Percentiles rank a stretch among this genome's conserved stretches.
These are phyloP conservation scores for Smithornis capensis DNA, from an alignment of 2,113 vertebrate species.

Conservation along the genomic window DNA sequence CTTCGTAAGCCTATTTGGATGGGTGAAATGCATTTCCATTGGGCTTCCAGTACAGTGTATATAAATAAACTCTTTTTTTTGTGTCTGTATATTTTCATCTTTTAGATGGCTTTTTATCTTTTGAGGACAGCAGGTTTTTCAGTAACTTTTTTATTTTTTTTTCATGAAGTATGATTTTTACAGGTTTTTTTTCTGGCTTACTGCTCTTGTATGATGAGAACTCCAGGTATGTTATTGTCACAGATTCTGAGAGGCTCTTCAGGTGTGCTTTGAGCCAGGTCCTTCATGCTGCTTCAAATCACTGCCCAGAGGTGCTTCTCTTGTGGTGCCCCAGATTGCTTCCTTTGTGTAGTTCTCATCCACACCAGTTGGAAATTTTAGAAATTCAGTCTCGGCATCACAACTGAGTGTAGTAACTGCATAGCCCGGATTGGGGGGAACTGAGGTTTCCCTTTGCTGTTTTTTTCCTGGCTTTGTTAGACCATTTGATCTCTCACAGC, in stretches of 20 bases:
- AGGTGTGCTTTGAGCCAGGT: background rate
- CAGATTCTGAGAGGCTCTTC: background rate
- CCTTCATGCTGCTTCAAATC: background rate
- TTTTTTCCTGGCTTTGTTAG: background rate
- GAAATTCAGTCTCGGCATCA: background rate
- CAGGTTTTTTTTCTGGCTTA: background rate
- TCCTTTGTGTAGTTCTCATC: background rate
- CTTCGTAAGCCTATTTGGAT: background rate
- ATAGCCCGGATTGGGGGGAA: rapidly evolving
- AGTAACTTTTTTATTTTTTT: background rate
- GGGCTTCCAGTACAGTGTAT: background rate
- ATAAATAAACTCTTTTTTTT: background rate
- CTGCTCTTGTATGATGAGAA: background rate
- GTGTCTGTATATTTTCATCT: background rate
- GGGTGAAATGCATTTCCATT: background rate
- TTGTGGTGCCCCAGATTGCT: background rate
- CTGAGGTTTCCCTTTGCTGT: background rate
- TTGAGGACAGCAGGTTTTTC: background rate
- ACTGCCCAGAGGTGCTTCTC: background rate
- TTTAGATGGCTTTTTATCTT: background rate
- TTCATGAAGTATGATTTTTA: rapidly evolving
- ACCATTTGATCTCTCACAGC: background rate
- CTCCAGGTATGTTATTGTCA: too few relatives aligned
- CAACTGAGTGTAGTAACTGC: background rate
- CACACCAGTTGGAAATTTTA: background rate